phyloP scores from a whole-genome alignment of 2,888 invertebrate genomes.

The Plemyria rubiginata region DNA sequence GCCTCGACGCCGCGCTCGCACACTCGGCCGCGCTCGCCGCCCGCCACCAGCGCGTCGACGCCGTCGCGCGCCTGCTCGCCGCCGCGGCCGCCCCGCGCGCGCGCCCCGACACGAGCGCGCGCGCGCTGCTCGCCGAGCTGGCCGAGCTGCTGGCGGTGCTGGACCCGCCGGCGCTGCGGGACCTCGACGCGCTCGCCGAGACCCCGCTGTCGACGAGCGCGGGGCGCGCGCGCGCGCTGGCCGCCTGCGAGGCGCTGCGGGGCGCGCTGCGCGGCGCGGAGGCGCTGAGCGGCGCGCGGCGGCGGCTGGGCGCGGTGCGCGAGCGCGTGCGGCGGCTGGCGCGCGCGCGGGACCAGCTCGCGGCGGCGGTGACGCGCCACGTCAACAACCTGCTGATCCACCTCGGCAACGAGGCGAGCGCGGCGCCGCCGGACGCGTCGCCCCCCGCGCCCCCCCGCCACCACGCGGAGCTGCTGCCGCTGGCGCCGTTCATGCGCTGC shows the following conservation, averaged over 20 bases:
- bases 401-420: slow-evolving; percentile 87
- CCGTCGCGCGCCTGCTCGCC: slow-evolving; percentile 78
- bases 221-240: slow-evolving; percentile 66
- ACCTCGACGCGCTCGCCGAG: slow-evolving; percentile 10
- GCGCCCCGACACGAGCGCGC: slow-evolving; percentile 91
- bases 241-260: slow-evolving; percentile 55
- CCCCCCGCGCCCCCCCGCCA: slow-evolving; percentile 86
- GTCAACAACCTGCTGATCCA: slow-evolving; percentile 98
- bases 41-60: slow-evolving; percentile 82
- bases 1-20: slow-evolving; percentile 87
- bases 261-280: slow-evolving; percentile 48
- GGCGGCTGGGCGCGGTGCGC: slow-evolving; percentile 63
- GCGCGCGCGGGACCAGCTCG: slow-evolving; percentile 67
- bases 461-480: slow-evolving; percentile 94
- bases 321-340: slow-evolving; percentile 64
- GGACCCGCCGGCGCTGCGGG: slow-evolving; percentile 63
- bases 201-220: slow-evolving; percentile 57
- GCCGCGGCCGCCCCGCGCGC: slow-evolving; percentile 58
- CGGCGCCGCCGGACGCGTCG: slow-evolving; percentile 46
- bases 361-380: slow-evolving; percentile 93
- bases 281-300: slow-evolving; percentile 40
- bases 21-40: slow-evolving; percentile 71
- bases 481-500: slow-evolving; percentile 96
- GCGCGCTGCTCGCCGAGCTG: slow-evolving; percentile 90
- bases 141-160: slow-evolving; percentile 82